These are phyloP conservation scores for Ptychochromis oligacanthus DNA, from an alignment of 2,113 vertebrate species.

Conservation along the genomic window DNA sequence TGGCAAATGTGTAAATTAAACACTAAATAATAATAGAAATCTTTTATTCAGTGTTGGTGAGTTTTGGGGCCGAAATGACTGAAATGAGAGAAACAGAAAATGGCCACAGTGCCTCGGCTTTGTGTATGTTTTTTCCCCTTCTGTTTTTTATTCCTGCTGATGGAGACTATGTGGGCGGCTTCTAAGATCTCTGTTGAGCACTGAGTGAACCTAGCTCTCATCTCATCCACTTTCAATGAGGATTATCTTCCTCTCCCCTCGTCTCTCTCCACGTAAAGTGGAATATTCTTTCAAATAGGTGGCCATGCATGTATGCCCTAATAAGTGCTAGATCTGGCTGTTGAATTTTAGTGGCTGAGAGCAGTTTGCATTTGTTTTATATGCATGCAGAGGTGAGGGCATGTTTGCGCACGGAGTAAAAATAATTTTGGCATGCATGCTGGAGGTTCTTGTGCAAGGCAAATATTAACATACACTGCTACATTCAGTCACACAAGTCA, in stretches of 20 bases:
- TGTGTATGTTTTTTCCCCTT: not conserved
- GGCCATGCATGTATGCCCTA: conserved; percentile 26
- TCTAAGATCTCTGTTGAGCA: conserved; percentile 51
- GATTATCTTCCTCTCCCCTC: conserved; percentile 54
- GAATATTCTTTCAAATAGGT: conserved; percentile 32
- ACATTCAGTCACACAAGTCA: not conserved
- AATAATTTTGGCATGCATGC: conserved; percentile 23
- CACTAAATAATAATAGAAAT: not conserved
- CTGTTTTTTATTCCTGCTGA: conserved; percentile 29
- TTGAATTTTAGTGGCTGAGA: conserved; percentile 1
- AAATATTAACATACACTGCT: conserved; percentile 2
- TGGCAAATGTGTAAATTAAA: not conserved
- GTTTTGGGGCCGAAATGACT: conserved; percentile 1
- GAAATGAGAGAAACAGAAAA: conserved; percentile 22
- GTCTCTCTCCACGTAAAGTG: conserved; percentile 39
- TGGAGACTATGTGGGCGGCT: conserved; percentile 56
- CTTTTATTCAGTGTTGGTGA: not conserved
- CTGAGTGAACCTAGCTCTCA: conserved; percentile 65
- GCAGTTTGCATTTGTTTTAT: not conserved
- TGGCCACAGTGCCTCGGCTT: conserved; percentile 3
- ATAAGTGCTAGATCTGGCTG: conserved; percentile 18
- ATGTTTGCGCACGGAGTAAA: conserved; percentile 13
- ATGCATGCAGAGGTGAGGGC: conserved; percentile 25
- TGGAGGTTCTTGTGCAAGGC: not conserved
- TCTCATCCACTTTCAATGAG: conserved; percentile 65